Evolutionary conservation across 2,113 vertebrate species (phyloP), one percentile per base, ranked within the genome.

Genomic region (Lanius collurio): DNA sequence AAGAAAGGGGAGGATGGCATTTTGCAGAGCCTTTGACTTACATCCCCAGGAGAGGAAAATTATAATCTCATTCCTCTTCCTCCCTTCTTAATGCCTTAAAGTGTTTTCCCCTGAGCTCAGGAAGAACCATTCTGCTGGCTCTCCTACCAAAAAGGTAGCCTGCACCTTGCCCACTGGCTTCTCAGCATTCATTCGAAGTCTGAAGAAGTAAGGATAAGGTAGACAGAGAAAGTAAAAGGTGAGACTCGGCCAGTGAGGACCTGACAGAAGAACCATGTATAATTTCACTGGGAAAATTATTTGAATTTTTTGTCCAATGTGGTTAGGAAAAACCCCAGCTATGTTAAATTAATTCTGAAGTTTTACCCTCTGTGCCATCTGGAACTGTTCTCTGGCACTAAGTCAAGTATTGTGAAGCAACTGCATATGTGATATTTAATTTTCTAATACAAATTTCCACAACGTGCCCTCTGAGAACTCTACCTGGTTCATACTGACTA

Each of bases 401-500:
- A 53, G 30, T 39, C 57, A 89, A 83, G 15, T 50, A 27, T 3
- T 63, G 6, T 68, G 33, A 63, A 76, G 37, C 67, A 90, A 33
- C 71, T 83, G 52, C 0, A 0, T 41, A n/a, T 0, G 0, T 26
- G 10, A 8, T 86, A 60, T 68, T 80, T 83, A 76, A 47, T 68
- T 91, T 62, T 39, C 30, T 64, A 59, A n/a, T 57, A n/a, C 7
- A 78, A 49, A 74, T 86, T 76, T 56, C 31, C 63, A 22, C 18
- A 21, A 3, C 0, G 4, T 24, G 26, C 35, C 27, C 19, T 8
- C 7, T 60, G 33, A 76, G 49, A 79, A 52, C 5, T 18, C 33
- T 27, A n/a, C 49, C 35, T 42, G 3, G 13, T 47, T 89, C 50
- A 24, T 50, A 31, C 23, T 47, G 53, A 59, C 17, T 33, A 41